A percentile compares a stretch with the other conserved stretches of the same genome.
Evolutionary conservation across 1,140 invertebrate species (phyloP).

Genomic region (Eumaeus atala): DNA sequence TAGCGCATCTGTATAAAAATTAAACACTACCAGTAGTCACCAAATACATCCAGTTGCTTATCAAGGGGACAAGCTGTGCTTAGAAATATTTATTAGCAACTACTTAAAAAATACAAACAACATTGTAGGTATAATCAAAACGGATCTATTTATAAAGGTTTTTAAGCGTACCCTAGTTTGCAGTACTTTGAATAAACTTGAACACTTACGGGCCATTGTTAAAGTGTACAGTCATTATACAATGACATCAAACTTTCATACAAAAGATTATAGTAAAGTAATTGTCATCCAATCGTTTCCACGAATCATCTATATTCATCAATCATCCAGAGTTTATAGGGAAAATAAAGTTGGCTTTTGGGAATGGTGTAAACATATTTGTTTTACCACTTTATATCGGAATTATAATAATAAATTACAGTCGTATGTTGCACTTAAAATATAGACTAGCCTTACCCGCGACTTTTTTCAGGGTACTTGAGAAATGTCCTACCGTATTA

Average conservation of each 20-base stretch:
- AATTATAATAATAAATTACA: too few species aligned
- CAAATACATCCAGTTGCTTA: too few species aligned
- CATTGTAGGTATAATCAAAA: constrained; percentile 5
- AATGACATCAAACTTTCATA: constrained; percentile 4
- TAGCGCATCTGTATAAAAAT: too few species aligned
- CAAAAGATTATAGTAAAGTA: constrained; percentile 8
- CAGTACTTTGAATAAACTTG: neutral
- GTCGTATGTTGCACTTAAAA: too few species aligned
- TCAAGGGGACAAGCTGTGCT: too few species aligned
- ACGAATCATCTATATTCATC: constrained; percentile 6
- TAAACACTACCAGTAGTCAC: too few species aligned
- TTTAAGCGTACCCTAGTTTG: neutral
- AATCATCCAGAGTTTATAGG: constrained; percentile 5
- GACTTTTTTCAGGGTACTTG: too few species aligned
- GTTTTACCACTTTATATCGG: too few species aligned
- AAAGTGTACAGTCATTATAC: constrained; percentile 6
- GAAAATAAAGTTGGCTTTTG: constrained; percentile 1
- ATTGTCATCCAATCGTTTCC: constrained; percentile 8
- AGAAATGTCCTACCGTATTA: too few species aligned
- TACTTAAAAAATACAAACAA: too few species aligned
- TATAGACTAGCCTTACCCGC: too few species aligned
- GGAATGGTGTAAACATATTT: neutral
- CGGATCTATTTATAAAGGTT: neutral
- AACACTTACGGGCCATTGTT: constrained; percentile 2
- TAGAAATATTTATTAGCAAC: too few species aligned